Evolutionary conservation across 2,888 invertebrate species (phyloP).

Genomic region (Lacanobia wlatinum): DNA sequence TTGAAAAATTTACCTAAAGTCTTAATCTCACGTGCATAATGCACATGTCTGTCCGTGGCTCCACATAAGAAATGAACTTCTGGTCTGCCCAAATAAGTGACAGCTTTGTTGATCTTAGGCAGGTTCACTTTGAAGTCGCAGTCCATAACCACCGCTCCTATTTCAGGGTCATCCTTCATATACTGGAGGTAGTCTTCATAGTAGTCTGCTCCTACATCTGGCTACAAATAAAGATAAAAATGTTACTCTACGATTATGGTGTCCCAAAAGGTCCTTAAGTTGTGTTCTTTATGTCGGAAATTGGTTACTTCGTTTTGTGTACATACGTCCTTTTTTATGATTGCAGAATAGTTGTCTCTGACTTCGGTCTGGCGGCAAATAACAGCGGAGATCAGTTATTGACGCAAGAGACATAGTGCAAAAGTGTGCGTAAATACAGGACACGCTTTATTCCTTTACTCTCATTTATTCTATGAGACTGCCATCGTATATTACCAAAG

Average conservation of each 20-base stretch:
- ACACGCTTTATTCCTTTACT: no score
- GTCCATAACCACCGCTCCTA: constrained; percentile 91
- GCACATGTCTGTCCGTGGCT: constrained; percentile 84
- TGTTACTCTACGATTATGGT: neutral
- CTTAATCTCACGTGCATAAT: constrained; percentile 74
- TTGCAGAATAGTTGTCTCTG: no score
- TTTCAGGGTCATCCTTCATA: constrained; percentile 81
- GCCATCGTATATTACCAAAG: no score
- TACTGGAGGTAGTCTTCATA: constrained; percentile 77
- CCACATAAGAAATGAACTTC: constrained; percentile 89
- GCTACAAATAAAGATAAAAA: constrained; percentile 70
- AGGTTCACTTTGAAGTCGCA: constrained; percentile 88
- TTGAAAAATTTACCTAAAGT: constrained; percentile 80
- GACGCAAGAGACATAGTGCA: no score
- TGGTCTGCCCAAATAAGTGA: constrained; percentile 84
- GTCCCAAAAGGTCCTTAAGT: no score
- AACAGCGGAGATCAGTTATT: no score
- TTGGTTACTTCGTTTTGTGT: no score
- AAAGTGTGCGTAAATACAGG: no score
- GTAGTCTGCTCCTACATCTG: constrained; percentile 73
- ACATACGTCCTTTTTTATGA: no score
- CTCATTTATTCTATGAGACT: no score
- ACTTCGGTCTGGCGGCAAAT: no score
- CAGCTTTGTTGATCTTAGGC: constrained; percentile 87
- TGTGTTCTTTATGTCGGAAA: no score